Conservation (phyloP, 1,140 invertebrate genomes). For the Hyphantria cunea region DNA sequence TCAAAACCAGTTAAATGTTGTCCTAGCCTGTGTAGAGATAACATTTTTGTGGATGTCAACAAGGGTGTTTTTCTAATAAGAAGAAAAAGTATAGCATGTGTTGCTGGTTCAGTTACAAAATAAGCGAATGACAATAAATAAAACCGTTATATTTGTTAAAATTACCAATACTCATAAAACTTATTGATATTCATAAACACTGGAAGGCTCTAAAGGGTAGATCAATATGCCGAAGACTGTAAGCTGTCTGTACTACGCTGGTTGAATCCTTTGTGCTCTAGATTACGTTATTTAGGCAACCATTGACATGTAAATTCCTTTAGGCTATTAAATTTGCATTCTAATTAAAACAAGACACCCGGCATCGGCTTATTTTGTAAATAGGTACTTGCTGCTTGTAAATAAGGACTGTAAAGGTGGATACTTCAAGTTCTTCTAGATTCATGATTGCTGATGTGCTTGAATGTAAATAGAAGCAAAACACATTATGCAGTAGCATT, state of each 20-base stretch:
- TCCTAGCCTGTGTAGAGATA: no score
- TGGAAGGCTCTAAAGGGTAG: slow-evolving; percentile 39
- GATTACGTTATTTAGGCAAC: slow-evolving; percentile 67
- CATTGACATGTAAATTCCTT: slow-evolving; percentile 76
- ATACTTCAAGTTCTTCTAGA: slow-evolving; percentile 19
- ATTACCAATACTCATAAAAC: slow-evolving; percentile 18
- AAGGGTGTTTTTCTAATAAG: no score
- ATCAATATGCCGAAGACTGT: slow-evolving; percentile 47
- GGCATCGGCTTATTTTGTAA: slow-evolving; percentile 39
- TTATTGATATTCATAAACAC: slow-evolving; percentile 43
- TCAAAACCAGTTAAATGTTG: no score
- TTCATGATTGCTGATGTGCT: background rate
- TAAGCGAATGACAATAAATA: no score
- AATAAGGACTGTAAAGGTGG: slow-evolving; percentile 12
- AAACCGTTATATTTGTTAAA: background rate
- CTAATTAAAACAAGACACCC: slow-evolving; percentile 70
- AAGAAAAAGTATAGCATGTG: no score
- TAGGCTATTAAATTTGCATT: slow-evolving; percentile 77
- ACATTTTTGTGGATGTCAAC: no score
- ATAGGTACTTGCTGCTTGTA: slow-evolving; percentile 20
- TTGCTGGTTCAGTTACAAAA: no score
- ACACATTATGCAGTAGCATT: no score
- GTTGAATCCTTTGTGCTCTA: slow-evolving; percentile 58
- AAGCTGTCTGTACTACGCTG: slow-evolving; percentile 28
- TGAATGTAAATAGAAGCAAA: slow-evolving; percentile 4